These are phyloP conservation scores for Thamnaconus septentrionalis DNA, from an alignment of 2,113 vertebrate genomes.

Conservation along the genomic window DNA sequence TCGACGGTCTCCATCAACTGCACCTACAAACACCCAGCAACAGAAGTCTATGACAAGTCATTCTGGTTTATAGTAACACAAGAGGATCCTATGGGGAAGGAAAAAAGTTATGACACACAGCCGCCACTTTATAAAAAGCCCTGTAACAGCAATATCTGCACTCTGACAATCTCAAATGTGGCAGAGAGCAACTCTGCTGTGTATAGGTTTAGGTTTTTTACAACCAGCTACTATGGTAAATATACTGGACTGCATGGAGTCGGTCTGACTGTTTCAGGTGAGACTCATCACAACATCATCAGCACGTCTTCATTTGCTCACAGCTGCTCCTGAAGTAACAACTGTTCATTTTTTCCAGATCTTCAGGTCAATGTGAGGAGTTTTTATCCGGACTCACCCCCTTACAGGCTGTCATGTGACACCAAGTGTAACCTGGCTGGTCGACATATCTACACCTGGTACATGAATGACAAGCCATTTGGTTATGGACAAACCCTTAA, in stretches of 20 bases:
- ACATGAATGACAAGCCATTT: background rate
- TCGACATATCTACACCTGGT: background rate
- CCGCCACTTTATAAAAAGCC: background rate
- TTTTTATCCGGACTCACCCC: background rate
- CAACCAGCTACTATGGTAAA: background rate
- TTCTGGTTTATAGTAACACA: background rate
- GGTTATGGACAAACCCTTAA: background rate
- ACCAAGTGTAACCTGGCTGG: background rate
- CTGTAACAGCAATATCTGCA: fast-evolving
- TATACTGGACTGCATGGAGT: background rate
- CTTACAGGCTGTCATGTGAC: background rate
- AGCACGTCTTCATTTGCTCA: background rate
- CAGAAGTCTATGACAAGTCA: background rate
- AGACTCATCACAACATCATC: background rate
- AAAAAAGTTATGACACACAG: background rate
- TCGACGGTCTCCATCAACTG: conserved; percentile 1
- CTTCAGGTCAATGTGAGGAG: background rate
- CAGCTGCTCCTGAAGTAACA: background rate
- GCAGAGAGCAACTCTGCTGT: conserved; percentile 5
- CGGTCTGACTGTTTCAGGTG: background rate
- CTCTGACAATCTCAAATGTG: conserved; percentile 11
- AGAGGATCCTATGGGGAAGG: background rate
- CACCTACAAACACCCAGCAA: background rate
- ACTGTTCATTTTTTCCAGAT: background rate
- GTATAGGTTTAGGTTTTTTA: conserved; percentile 1